Conservation (phyloP, 2,888 invertebrate species). For the Caenorhabditis virilis region DNA sequence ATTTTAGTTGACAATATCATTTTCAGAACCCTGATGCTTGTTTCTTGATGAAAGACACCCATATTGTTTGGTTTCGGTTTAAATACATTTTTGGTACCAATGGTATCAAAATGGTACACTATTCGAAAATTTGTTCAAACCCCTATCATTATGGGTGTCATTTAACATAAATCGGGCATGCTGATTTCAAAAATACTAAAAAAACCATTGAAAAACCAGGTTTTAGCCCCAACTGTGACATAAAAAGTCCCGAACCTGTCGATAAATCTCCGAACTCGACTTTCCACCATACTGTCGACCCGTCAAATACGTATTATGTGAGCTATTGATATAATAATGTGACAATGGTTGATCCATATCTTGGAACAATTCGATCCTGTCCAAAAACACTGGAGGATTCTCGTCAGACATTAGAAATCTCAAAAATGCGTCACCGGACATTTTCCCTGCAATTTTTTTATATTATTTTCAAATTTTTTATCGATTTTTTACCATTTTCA, state of each 20-base stretch:
- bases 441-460: conserved; percentile 54
- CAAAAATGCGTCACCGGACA: conserved; percentile 86
- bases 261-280: conserved; percentile 95
- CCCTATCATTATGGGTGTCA: too few relatives aligned
- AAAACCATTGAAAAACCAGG: too few relatives aligned
- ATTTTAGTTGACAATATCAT: neutral
- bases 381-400: conserved; percentile 97
- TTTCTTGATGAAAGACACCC: too few relatives aligned
- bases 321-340: conserved; percentile 94
- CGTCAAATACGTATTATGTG: conserved; percentile 90
- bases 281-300: conserved; percentile 97
- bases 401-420: conserved; percentile 99
- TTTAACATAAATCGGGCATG: too few relatives aligned
- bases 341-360: conserved; percentile 98
- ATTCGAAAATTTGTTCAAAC: too few relatives aligned
- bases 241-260: too few relatives aligned
- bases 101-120: too few relatives aligned
- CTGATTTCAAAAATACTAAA: too few relatives aligned
- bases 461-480: conserved; percentile 1
- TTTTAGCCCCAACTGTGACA: too few relatives aligned
- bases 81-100: too few relatives aligned
- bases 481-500: conserved; percentile 37
- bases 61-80: too few relatives aligned
- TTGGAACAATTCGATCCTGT: conserved; percentile 75
- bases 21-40: neutral